phyloP scores from a whole-genome alignment of 2,113 vertebrate genomes.

The Spea multiplicata region DNA sequence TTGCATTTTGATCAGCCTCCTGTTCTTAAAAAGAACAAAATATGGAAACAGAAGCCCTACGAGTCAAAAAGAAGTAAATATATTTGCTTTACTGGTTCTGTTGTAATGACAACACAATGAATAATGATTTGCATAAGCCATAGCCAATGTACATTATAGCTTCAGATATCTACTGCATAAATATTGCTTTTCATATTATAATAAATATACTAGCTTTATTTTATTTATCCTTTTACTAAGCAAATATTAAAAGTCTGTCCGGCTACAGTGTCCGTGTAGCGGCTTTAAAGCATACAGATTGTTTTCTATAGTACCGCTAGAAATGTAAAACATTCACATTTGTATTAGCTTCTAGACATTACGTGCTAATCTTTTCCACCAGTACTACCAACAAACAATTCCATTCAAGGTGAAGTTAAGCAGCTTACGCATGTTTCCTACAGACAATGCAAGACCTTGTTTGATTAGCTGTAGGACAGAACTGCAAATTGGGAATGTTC shows the following conservation, averaged over 20 bases:
- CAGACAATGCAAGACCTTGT: constrained; percentile 38
- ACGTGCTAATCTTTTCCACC: constrained; percentile 36
- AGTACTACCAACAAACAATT: constrained; percentile 37
- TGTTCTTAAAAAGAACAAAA: too few relatives aligned
- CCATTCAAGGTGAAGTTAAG: constrained; percentile 36
- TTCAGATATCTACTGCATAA: neutral
- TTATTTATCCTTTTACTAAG: neutral
- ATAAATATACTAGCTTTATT: constrained; percentile 3
- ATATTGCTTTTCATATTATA: constrained; percentile 9
- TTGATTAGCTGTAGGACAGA: constrained; percentile 41
- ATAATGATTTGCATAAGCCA: constrained; percentile 23
- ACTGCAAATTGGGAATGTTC: neutral
- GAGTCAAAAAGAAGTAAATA: neutral
- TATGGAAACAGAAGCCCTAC: neutral
- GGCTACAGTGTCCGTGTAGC: neutral
- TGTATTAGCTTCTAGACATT: constrained; percentile 38
- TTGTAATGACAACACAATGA: neutral
- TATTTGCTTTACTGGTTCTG: neutral
- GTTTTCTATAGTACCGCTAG: constrained; percentile 16
- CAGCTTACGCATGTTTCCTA: constrained; percentile 38
- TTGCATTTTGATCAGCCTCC: too few relatives aligned
- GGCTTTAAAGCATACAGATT: constrained; percentile 12
- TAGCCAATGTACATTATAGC: neutral
- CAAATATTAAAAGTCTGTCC: neutral
- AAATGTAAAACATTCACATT: constrained; percentile 36